Evolutionary conservation across 2,888 invertebrate genomes (phyloP).

Genomic region (Tricholauxania praeusta): DNA sequence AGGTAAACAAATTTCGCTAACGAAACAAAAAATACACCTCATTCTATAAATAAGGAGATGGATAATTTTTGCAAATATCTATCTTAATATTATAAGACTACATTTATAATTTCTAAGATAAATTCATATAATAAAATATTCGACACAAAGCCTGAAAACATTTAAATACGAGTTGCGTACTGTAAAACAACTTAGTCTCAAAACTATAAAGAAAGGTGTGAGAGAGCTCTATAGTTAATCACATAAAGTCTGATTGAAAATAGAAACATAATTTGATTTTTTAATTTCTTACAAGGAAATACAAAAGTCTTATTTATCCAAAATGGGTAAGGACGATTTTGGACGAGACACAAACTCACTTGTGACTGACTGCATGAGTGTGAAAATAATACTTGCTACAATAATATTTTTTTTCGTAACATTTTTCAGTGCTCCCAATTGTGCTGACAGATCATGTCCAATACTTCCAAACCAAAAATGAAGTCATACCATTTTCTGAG

Average conservation of each 20-base stretch:
- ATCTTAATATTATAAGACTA: no score
- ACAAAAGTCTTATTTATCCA: background rate
- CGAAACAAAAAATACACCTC: slow-evolving; percentile 12
- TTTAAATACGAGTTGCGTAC: slow-evolving; percentile 15
- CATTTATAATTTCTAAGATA: background rate
- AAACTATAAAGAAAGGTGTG: background rate
- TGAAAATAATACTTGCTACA: background rate
- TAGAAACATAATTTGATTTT: no score
- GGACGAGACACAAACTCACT: background rate
- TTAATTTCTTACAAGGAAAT: no score
- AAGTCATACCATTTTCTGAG: slow-evolving; percentile 46
- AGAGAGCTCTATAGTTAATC: background rate
- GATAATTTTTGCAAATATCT: slow-evolving; percentile 8
- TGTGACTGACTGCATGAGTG: background rate
- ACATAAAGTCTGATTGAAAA: background rate
- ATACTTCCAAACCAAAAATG: slow-evolving; percentile 38
- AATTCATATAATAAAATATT: slow-evolving; percentile 3
- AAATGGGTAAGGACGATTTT: slow-evolving; percentile 29
- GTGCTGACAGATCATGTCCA: slow-evolving; percentile 34
- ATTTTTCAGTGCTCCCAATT: slow-evolving; percentile 44
- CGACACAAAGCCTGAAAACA: background rate
- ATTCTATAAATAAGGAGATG: background rate
- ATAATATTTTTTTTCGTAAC: slow-evolving; percentile 8
- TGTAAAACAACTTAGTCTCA: no score
- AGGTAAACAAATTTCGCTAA: slow-evolving; percentile 5